A percentile compares a stretch with the other conserved stretches of the same genome.
These are phyloP conservation scores for Zosterops pallidus DNA, from an alignment of 2,113 vertebrate species.

Conservation along the genomic window DNA sequence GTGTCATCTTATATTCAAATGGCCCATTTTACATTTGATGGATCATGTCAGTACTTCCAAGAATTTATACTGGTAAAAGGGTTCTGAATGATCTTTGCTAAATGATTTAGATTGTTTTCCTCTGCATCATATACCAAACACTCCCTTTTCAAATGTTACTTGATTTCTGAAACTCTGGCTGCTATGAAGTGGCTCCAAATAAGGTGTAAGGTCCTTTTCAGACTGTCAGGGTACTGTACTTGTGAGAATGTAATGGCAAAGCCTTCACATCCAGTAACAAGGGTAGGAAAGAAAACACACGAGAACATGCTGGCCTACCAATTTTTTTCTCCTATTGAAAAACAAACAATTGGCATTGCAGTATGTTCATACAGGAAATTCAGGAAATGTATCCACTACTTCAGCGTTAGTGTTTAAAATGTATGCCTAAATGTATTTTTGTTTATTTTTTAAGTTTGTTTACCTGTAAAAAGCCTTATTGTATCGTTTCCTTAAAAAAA, in stretches of 20 bases:
- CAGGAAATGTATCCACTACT: slow-evolving; percentile 35
- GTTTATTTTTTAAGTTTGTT: slow-evolving; percentile 65
- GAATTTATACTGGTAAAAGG: not conserved
- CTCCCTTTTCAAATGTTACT: not conserved
- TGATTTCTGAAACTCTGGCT: slow-evolving; percentile 11
- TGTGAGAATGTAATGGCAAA: slow-evolving; percentile 12
- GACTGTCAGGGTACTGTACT: not conserved
- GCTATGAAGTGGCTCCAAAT: not conserved
- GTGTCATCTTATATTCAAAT: not conserved
- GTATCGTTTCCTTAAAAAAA: slow-evolving; percentile 53
- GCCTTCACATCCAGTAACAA: not conserved
- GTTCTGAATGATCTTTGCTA: not conserved
- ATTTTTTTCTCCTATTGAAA: slow-evolving; percentile 11
- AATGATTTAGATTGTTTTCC: not conserved
- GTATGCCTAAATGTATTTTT: slow-evolving; percentile 63
- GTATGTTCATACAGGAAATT: slow-evolving; percentile 40
- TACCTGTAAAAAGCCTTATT: slow-evolving; percentile 67
- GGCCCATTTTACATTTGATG: not conserved
- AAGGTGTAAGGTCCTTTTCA: slow-evolving; percentile 13
- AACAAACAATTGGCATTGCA: slow-evolving; percentile 27
- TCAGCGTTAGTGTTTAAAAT: slow-evolving; percentile 45
- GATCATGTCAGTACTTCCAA: not conserved
- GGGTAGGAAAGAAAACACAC: not conserved
- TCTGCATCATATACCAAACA: not conserved
- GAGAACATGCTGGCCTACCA: slow-evolving; percentile 16